Conservation (phyloP, 2,797 vertebrate species). For the Amphiprion clarkii region DNA sequence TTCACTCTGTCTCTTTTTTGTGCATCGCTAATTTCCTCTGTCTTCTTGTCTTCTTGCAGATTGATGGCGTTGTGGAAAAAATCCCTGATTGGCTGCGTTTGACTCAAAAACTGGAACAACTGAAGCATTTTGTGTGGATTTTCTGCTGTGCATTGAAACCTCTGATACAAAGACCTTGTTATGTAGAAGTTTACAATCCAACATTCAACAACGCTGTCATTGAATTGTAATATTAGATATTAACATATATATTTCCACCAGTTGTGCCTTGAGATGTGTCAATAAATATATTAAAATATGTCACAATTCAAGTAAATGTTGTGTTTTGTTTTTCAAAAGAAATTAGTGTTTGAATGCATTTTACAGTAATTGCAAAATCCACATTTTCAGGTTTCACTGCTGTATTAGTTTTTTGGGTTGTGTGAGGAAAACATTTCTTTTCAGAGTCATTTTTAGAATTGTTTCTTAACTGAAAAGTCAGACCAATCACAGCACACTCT, state of each 20-base stretch:
- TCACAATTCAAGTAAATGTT: not conserved
- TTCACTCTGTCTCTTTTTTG: not conserved
- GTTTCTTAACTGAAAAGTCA: not conserved
- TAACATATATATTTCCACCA: not conserved
- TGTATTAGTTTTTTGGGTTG: not conserved
- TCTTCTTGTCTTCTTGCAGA: conserved; percentile 58
- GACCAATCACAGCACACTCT: no score
- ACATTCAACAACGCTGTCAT: not conserved
- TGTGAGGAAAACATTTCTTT: no score
- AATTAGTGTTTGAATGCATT: not conserved
- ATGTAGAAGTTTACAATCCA: not conserved
- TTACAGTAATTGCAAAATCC: not conserved
- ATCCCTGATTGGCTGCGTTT: conserved; percentile 1
- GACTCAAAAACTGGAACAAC: not conserved
- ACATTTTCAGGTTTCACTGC: not conserved
- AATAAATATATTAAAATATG: conserved; percentile 1
- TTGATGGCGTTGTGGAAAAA: conserved; percentile 1
- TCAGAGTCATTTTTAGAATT: not conserved
- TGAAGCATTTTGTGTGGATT: not conserved
- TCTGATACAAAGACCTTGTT: not conserved
- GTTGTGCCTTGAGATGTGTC: conserved; percentile 7
- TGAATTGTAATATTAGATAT: not conserved
- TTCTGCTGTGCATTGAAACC: not conserved
- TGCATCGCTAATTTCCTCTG: conserved; percentile 36
- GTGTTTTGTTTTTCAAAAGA: conserved; percentile 17